Evolutionary conservation across 92 coral and sea anemone species (phyloP).

Genomic region (Zoanthus solanderi): DNA sequence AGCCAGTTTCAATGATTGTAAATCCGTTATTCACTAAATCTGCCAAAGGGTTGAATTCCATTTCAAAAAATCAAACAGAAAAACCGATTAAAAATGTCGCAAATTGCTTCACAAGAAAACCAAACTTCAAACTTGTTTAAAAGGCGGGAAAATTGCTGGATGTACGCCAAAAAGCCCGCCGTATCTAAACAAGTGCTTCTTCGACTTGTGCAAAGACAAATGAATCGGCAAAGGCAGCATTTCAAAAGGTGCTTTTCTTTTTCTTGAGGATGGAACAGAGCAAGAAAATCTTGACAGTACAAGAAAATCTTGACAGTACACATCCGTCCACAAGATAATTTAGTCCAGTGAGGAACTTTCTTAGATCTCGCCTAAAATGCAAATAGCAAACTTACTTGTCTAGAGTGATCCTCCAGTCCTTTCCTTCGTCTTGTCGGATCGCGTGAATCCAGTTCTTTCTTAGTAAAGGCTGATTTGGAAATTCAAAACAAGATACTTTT

Average conservation of each 20-base stretch:
- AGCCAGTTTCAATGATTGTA: no score
- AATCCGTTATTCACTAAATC: no score
- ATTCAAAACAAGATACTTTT: not conserved
- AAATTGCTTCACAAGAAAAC: no score
- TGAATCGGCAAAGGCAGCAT: not conserved
- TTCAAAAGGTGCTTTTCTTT: slow-evolving; percentile 58
- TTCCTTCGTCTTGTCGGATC: slow-evolving; percentile 24
- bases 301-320: slow-evolving; percentile 56
- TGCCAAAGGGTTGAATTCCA: no score
- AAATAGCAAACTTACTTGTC: not conserved
- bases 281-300: slow-evolving; percentile 62
- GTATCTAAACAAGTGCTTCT: no score
- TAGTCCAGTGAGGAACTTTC: slow-evolving; percentile 48
- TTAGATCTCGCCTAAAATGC: slow-evolving; percentile 56
- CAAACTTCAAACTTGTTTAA: no score
- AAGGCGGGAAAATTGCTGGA: no score
- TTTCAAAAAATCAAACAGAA: no score
- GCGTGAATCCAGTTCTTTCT: slow-evolving; percentile 4
- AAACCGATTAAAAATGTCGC: no score
- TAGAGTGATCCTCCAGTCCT: not conserved
- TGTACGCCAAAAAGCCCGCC: no score
- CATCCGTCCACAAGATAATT: slow-evolving; percentile 35
- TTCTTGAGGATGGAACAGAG: slow-evolving; percentile 61
- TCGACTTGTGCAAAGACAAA: not conserved
- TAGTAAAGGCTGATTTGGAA: not conserved